Base-by-base conservation (phyloP, 2,888 invertebrate species). In the Tachina lurida region DNA sequence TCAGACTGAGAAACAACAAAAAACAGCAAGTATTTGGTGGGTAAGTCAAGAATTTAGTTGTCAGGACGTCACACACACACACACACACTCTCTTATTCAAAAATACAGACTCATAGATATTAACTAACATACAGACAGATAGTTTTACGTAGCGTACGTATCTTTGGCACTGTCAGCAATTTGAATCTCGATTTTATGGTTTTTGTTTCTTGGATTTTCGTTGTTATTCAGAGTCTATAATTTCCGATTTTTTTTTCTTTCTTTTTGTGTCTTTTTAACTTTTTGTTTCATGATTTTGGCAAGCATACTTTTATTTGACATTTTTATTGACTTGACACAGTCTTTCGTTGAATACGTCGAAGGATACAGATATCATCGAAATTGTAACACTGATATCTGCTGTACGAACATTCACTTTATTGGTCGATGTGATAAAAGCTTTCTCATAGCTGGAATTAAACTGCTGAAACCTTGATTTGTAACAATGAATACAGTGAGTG, bases 111-210 rank as follows among this genome's bases (percentile, higher is more conserved):
- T 45, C 17, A 31, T n/a, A 15, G 49, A n/a, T 39, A 22, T 15
- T 22, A 43, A 41, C 5, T 22, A 31, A 31, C 31, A 1, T 31
- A 31, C 10, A 52, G n/a, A 49, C 10, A 43, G 13, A 45, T 19
- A 19, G 10, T 13, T 43, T 43, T 15, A 45, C 49, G 19, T 47
- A 15, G 15, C 13, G 45, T 58, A 41, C 13, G 45, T 58, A 41
- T 39, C 45, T 70, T 73, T 82, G 77, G 58, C 78, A 82, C 12
- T 63, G 71, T 71, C 78, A 86, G 75, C 85, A 86, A 60, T 86
- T 79, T 73, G 39, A 58, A 13, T 58, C 17, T 56, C 31, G 49
- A 68, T 31, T 31, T 39, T 75, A 62, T 63, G 54, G 15, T 49
- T 62, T 63, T 47, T 71, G 17, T 68, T 70, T 47, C 22, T 22